Evolutionary conservation across 2,888 invertebrate species (phyloP).

Genomic region (Scrobipalpa costella): DNA sequence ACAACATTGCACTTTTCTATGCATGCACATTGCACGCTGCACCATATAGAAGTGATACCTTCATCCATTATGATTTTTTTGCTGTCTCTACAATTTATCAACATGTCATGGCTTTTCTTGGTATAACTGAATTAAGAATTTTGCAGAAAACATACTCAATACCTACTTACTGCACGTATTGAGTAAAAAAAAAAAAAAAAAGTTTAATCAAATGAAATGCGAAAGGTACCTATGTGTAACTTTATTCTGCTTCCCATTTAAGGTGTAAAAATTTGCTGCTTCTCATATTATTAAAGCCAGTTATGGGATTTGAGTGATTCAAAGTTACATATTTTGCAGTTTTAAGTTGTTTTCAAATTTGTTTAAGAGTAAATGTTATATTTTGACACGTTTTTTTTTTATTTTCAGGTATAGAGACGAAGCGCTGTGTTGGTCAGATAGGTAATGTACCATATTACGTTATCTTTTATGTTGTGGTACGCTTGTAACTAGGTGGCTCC

Average conservation of each 20-base stretch:
- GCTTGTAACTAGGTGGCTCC: background rate
- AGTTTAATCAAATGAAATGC: background rate
- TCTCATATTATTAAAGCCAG: too few relatives aligned
- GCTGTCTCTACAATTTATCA: slow-evolving; percentile 4
- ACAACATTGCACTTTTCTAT: slow-evolving; percentile 11
- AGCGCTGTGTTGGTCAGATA: slow-evolving; percentile 93
- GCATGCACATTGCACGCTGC: background rate
- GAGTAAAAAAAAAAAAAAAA: too few relatives aligned
- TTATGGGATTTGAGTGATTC: too few relatives aligned
- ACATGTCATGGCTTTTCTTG: slow-evolving; percentile 26
- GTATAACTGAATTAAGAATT: slow-evolving; percentile 31
- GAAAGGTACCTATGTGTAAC: background rate
- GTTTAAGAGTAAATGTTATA: background rate
- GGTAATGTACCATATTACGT: slow-evolving; percentile 78
- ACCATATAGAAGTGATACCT: slow-evolving; percentile 16
- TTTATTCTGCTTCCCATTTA: too few relatives aligned
- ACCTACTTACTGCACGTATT: too few relatives aligned
- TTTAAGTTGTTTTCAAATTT: too few relatives aligned
- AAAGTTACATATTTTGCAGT: too few relatives aligned
- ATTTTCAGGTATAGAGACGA: slow-evolving; percentile 92
- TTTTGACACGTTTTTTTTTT: slow-evolving; percentile 43
- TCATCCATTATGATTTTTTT: background rate
- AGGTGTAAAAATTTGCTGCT: too few relatives aligned
- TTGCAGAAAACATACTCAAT: background rate
- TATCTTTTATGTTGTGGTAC: too few relatives aligned